A percentile compares a stretch with the other conserved stretches of the same genome.
These are phyloP conservation scores for Campoletis raptor DNA, from an alignment of 2,888 invertebrate species.

Conservation along the genomic window DNA sequence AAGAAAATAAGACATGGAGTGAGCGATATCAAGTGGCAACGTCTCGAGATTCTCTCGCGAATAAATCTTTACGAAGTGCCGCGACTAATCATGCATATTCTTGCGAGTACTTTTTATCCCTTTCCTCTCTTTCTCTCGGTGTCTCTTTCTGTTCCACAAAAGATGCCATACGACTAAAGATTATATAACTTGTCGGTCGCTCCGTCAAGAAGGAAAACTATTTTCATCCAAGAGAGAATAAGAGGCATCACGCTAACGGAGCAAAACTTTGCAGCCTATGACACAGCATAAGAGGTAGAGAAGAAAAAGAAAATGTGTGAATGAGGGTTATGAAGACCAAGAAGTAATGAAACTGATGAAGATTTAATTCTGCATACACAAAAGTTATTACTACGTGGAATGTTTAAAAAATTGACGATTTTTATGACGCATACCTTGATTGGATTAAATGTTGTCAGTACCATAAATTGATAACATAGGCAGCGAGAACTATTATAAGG, in stretches of 20 bases:
- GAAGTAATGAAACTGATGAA: not conserved
- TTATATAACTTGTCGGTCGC: constrained; percentile 27
- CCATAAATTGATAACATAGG: not conserved
- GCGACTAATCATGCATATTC: constrained; percentile 42
- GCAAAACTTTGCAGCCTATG: constrained; percentile 27
- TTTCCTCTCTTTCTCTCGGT: not conserved
- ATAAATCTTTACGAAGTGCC: constrained; percentile 64
- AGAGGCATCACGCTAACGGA: constrained; percentile 21
- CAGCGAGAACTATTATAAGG: not conserved
- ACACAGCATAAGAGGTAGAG: not conserved
- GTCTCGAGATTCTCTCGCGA: constrained; percentile 49
- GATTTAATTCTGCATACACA: not conserved
- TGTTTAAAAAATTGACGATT: no score
- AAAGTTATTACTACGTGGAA: not conserved
- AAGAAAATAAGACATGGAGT: constrained; percentile 32
- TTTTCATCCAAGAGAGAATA: constrained; percentile 20
- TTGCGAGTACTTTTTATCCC: constrained; percentile 9
- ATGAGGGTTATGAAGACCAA: not conserved
- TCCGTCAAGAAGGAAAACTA: constrained; percentile 12
- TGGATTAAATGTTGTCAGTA: not conserved
- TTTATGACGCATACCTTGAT: no score
- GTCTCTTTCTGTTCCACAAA: not conserved
- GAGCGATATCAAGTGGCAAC: constrained; percentile 44
- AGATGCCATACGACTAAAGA: constrained; percentile 15
- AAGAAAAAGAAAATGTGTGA: not conserved